Evolutionary conservation across 2,113 vertebrate genomes (phyloP).

Genomic region (Rhegmatorhina hoffmannsi): DNA sequence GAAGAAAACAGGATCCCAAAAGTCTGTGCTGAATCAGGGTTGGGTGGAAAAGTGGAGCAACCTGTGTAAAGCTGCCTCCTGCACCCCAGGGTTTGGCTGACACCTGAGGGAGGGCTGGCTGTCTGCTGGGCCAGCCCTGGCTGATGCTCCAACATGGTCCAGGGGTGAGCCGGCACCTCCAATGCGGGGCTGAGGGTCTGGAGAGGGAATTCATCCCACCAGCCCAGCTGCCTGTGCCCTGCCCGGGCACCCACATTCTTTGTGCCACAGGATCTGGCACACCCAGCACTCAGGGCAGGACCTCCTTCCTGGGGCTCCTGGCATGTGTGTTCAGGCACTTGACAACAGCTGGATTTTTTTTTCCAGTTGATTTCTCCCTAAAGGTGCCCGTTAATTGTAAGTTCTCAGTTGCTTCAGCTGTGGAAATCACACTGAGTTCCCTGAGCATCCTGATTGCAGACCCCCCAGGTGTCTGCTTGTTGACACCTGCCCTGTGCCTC

Average conservation of each 20-base stretch:
- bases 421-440: neutral
- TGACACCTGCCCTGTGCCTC: neutral
- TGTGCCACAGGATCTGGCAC: neutral
- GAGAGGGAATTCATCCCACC: neutral
- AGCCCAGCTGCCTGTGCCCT: neutral
- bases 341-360: neutral
- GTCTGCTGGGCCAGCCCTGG: neutral
- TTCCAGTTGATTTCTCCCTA: neutral
- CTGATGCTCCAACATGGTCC: fast-evolving
- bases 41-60: neutral
- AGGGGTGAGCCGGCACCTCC: fast-evolving
- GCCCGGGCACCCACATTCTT: fast-evolving
- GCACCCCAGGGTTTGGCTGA: neutral
- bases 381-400: neutral
- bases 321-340: neutral
- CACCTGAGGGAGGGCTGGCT: neutral
- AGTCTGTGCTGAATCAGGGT: neutral
- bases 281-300: neutral
- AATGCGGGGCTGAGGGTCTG: neutral
- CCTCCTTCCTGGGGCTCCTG: neutral
- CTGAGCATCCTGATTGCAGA: neutral
- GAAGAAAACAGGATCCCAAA: neutral
- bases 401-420: neutral
- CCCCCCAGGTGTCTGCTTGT: neutral
- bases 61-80: neutral